phyloP scores from a whole-genome alignment of 1,140 invertebrate species.

The Pseudomyrmex sp. region DNA sequence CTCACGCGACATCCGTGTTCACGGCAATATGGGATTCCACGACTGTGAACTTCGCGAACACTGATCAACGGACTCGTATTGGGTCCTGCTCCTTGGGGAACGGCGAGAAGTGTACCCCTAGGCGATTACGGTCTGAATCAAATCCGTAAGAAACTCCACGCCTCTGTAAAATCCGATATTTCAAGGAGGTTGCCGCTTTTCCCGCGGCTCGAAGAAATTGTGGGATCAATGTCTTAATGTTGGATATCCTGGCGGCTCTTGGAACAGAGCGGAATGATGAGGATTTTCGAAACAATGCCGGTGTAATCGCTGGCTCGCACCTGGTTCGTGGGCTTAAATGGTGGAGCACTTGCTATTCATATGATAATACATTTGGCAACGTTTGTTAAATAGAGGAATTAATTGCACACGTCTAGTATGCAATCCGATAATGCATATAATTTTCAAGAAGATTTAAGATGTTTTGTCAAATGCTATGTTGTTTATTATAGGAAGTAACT shows the following conservation, averaged over 20 bases:
- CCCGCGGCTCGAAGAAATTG: slow-evolving; percentile 43
- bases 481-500: background rate
- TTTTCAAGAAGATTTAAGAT: background rate
- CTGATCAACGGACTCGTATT: slow-evolving; percentile 35
- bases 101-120: slow-evolving; percentile 15
- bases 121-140: slow-evolving; percentile 6
- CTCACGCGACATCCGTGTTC: slow-evolving; percentile 15
- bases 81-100: background rate
- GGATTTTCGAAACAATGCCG: slow-evolving; percentile 53
- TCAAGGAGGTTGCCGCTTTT: slow-evolving; percentile 14
- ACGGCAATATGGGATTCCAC: slow-evolving; percentile 39
- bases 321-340: slow-evolving; percentile 31
- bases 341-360: slow-evolving; percentile 38
- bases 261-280: slow-evolving; percentile 37
- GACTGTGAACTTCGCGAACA: slow-evolving; percentile 42
- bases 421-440: background rate
- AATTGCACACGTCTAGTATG: slow-evolving; percentile 22
- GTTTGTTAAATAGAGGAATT: slow-evolving; percentile 41
- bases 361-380: slow-evolving; percentile 37
- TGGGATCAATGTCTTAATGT: slow-evolving; percentile 55
- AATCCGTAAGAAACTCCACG: slow-evolving; percentile 37
- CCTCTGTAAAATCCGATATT: slow-evolving; percentile 34
- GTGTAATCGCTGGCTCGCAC: slow-evolving; percentile 45
- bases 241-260: slow-evolving; percentile 27
- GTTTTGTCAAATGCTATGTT: background rate